Evolutionary conservation across 1,140 invertebrate species (phyloP).

Genomic region (Liolophura sinensis): DNA sequence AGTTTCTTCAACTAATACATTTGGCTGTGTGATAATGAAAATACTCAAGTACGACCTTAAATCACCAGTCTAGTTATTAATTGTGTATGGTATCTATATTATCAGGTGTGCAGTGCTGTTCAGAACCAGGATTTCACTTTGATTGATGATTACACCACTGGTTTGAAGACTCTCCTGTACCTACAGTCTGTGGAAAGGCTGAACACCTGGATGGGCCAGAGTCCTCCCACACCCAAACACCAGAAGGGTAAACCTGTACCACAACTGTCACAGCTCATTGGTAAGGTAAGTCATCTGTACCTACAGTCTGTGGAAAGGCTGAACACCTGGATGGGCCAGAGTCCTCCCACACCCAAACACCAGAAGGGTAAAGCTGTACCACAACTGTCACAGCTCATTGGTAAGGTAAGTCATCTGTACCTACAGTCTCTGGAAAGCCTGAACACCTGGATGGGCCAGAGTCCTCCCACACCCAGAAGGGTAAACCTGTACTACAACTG

Average conservation of each 20-base stretch:
- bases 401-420: no score
- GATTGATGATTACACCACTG: constrained; percentile 90
- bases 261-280: constrained; percentile 61
- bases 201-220: constrained; percentile 88
- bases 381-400: no score
- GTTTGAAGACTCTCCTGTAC: constrained; percentile 88
- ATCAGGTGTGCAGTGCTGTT: constrained; percentile 88
- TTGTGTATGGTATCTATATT: no score
- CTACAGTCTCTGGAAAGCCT: constrained; percentile 70
- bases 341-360: no score
- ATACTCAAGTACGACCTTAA: no score
- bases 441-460: constrained; percentile 88
- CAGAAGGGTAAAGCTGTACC: no score
- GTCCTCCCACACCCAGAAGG: constrained; percentile 88
- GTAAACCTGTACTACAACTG: constrained; percentile 89
- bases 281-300: constrained; percentile 28
- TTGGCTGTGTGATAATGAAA: no score
- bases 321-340: no score
- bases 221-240: constrained; percentile 82
- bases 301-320: no score
- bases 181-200: constrained; percentile 70
- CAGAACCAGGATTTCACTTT: constrained; percentile 99
- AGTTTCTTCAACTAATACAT: no score
- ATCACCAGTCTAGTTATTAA: no score
- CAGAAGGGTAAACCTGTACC: constrained; percentile 90